A percentile compares a stretch with the other conserved stretches of the same genome.
These are phyloP conservation scores for Malurus elegans DNA, from an alignment of 2,113 vertebrate species.

Conservation along the genomic window DNA sequence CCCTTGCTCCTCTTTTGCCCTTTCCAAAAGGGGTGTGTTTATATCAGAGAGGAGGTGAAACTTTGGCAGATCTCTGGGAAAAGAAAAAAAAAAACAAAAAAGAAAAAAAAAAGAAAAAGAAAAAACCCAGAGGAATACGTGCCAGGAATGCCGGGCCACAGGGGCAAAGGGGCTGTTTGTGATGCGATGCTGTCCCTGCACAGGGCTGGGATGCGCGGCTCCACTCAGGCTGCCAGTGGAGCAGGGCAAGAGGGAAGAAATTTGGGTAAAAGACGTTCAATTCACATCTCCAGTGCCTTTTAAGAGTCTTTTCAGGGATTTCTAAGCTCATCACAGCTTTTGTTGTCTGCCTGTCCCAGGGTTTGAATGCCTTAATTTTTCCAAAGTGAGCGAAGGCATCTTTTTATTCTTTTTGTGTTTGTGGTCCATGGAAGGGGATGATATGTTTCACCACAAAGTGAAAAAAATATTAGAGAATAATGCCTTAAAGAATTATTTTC, in stretches of 20 bases:
- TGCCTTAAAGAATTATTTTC: not conserved
- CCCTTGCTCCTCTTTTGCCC: not conserved
- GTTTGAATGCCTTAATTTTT: not conserved
- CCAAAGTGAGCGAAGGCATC: not conserved
- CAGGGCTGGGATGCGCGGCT: not conserved
- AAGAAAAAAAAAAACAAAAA: not conserved
- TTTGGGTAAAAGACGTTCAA: not conserved
- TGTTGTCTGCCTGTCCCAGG: not conserved
- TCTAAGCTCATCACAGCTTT: not conserved
- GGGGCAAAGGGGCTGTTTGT: slow-evolving; percentile 56
- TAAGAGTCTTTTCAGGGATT: not conserved
- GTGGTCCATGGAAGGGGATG: fast-evolving
- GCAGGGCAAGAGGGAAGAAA: slow-evolving; percentile 40
- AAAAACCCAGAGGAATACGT: slow-evolving; percentile 64
- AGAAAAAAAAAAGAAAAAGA: not conserved
- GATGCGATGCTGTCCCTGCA: slow-evolving; percentile 34
- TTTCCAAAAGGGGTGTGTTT: slow-evolving; percentile 22
- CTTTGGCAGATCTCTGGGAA: slow-evolving; percentile 68
- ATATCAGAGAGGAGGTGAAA: slow-evolving; percentile 3
- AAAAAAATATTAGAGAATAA: not conserved
- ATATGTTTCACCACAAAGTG: not conserved
- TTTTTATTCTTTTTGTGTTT: not conserved
- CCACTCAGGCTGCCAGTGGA: slow-evolving; percentile 57
- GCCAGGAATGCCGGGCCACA: slow-evolving; percentile 70
- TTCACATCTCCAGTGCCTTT: not conserved